Evolutionary conservation across 2,888 invertebrate genomes (phyloP).

Genomic region (Sabellastarte sp.): DNA sequence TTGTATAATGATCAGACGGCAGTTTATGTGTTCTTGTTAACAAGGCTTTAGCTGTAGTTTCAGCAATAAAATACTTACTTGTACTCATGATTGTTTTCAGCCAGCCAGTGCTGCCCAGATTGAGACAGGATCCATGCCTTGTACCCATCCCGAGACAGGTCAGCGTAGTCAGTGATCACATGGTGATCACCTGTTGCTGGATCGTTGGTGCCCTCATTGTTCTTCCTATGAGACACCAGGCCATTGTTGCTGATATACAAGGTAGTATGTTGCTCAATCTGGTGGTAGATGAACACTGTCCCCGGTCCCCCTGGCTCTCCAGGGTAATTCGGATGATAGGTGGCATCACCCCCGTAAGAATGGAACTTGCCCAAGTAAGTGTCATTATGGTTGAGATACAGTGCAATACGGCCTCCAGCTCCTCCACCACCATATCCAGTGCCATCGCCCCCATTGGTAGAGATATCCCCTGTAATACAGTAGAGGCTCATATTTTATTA

Average conservation of each 20-base stretch:
- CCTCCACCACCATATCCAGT: slow-evolving; percentile 43
- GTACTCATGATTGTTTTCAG: slow-evolving; percentile 31
- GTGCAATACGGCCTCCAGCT: slow-evolving; percentile 39
- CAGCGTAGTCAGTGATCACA: slow-evolving; percentile 33
- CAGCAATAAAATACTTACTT: no score
- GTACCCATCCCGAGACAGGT: slow-evolving; percentile 36
- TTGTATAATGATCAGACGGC: no score
- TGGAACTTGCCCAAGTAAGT: slow-evolving; percentile 39
- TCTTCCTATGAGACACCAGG: no score
- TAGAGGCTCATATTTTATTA: no score
- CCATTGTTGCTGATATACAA: slow-evolving; percentile 37
- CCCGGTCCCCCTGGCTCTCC: slow-evolving; percentile 42
- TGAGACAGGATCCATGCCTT: slow-evolving; percentile 42
- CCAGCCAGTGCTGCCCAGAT: slow-evolving; percentile 36
- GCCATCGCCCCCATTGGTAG: no score
- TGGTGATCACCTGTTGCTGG: no score
- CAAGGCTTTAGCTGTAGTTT: no score
- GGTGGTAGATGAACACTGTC: slow-evolving; percentile 40
- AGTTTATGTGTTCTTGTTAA: no score
- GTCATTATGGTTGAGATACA: slow-evolving; percentile 37
- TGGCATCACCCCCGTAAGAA: slow-evolving; percentile 34
- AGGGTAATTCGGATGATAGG: not conserved
- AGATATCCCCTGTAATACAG: no score
- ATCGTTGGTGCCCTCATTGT: no score
- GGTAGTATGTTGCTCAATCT: slow-evolving; percentile 35